A percentile compares a stretch with the other conserved stretches of the same genome.
These are phyloP conservation scores for Cactoblastis cactorum DNA, from an alignment of 2,888 invertebrate genomes.

Conservation along the genomic window DNA sequence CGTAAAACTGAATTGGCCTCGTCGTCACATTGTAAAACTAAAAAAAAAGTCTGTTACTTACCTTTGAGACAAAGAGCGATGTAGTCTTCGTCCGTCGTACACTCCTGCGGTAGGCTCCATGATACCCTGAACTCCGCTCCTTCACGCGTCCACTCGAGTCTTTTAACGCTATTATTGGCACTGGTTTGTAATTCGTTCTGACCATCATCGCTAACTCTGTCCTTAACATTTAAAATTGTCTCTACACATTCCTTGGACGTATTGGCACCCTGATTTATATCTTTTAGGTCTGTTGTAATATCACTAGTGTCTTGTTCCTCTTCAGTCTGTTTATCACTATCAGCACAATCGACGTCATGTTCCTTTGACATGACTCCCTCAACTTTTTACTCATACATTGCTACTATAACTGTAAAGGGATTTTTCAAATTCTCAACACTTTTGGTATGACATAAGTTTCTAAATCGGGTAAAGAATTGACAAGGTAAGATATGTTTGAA, in stretches of 20 bases:
- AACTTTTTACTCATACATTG: constrained; percentile 30
- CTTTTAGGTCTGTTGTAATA: constrained; percentile 21
- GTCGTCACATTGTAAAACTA: no score
- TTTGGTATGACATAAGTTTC: not conserved
- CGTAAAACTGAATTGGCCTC: not conserved
- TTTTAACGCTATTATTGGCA: constrained; percentile 27
- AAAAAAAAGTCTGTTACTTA: constrained; percentile 37
- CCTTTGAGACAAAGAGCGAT: constrained; percentile 78
- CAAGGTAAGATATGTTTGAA: not conserved
- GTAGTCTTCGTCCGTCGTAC: constrained; percentile 62
- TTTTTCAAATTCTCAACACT: not conserved
- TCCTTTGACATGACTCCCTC: constrained; percentile 65
- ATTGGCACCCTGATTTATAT: constrained; percentile 50
- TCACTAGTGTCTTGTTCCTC: constrained; percentile 34
- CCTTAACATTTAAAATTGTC: constrained; percentile 46
- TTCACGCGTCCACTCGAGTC: constrained; percentile 61
- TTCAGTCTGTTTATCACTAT: constrained; percentile 36
- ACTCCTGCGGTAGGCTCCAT: constrained; percentile 71
- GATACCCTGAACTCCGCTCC: constrained; percentile 56
- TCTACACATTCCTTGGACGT: constrained; percentile 32
- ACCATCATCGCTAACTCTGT: constrained; percentile 31
- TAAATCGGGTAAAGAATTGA: not conserved
- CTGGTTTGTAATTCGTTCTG: constrained; percentile 25
- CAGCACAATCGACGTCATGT: constrained; percentile 50
- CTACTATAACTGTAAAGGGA: constrained; percentile 3